phyloP scores from a whole-genome alignment of 2,797 vertebrate species.

The Botia almorhae region DNA sequence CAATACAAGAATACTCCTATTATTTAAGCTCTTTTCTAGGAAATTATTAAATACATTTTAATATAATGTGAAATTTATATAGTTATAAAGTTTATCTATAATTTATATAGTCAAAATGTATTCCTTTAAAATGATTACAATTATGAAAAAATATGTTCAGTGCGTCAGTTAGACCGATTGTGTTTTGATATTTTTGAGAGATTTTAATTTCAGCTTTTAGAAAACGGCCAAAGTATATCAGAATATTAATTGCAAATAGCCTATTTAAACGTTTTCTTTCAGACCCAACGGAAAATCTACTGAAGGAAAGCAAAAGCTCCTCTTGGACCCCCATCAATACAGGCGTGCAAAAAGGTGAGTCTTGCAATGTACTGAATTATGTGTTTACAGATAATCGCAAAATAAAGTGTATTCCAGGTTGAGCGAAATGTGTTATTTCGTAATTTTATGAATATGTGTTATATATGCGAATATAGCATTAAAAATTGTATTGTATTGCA shows the following conservation, averaged over 20 bases:
- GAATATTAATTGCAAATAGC: conserved; percentile 4
- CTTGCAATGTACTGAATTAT: not conserved
- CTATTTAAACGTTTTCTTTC: conserved; percentile 63
- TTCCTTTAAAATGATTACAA: not conserved
- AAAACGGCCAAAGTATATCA: not conserved
- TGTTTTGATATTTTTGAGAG: not conserved
- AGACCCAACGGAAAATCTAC: conserved; percentile 93
- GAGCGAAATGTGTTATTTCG: not conserved
- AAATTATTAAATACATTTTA: not conserved
- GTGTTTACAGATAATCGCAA: too few species aligned
- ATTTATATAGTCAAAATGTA: not conserved
- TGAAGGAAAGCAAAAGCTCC: conserved; percentile 92
- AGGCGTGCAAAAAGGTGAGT: conserved; percentile 96
- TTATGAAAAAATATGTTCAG: not conserved
- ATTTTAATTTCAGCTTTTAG: not conserved
- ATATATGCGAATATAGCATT: too few species aligned
- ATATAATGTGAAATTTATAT: not conserved
- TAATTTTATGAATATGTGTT: too few species aligned
- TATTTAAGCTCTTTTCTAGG: conserved; percentile 22
- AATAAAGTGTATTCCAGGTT: not conserved
- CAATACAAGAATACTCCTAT: conserved; percentile 23
- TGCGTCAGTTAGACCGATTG: not conserved
- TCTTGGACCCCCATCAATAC: conserved; percentile 91
- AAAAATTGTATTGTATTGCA: too few species aligned
- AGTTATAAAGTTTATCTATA: not conserved